Conservation (phyloP, 2,113 vertebrate genomes). For the Hirundichthys speculiger region DNA sequence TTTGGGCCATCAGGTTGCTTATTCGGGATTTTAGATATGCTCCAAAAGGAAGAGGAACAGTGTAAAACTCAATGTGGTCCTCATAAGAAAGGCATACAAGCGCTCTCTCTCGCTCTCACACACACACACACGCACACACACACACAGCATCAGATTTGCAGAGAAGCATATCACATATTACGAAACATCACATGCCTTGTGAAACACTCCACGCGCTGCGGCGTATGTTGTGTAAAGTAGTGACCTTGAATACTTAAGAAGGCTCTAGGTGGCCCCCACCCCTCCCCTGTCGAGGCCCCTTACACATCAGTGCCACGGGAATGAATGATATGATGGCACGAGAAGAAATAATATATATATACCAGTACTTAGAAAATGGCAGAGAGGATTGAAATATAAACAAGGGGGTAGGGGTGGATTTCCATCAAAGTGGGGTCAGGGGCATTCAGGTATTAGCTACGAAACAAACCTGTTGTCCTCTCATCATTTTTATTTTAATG, state of each 20-base stretch:
- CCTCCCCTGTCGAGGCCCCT: slow-evolving; percentile 45
- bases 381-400: not conserved
- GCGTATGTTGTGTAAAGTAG: slow-evolving; percentile 48
- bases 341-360: not conserved
- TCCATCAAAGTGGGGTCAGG: slow-evolving; percentile 34
- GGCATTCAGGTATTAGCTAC: slow-evolving; percentile 60
- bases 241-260: slow-evolving; percentile 72
- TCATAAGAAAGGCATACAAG: slow-evolving; percentile 10
- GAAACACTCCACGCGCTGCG: slow-evolving; percentile 46
- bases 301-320: slow-evolving; percentile 62
- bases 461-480: slow-evolving; percentile 65
- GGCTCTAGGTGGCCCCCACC: slow-evolving; percentile 27
- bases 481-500: slow-evolving; percentile 18
- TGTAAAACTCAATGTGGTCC: not conserved
- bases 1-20: not conserved
- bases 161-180: slow-evolving; percentile 63
- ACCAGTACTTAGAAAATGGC: slow-evolving; percentile 22
- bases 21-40: not conserved
- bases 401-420: slow-evolving; percentile 14
- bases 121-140: slow-evolving; percentile 3
- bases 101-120: slow-evolving; percentile 7
- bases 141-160: slow-evolving; percentile 42
- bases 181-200: slow-evolving; percentile 69
- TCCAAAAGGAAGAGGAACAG: no score
- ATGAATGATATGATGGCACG: slow-evolving; percentile 59